Base-by-base conservation (phyloP, 1,140 invertebrate species). In the Samia ricini region DNA sequence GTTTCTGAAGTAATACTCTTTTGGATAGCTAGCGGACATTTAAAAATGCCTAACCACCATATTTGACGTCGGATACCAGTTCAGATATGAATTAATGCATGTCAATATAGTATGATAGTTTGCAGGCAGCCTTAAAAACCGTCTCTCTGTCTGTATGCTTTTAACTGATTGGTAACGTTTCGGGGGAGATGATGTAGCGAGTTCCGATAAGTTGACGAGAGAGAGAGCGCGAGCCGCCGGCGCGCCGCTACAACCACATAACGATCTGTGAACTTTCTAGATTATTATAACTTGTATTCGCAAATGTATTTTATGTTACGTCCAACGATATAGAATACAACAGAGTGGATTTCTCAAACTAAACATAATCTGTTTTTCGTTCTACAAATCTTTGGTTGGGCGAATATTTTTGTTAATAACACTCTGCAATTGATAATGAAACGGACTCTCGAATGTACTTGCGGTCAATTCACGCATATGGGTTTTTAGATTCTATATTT, bases 121-220 rank as follows among this genome's bases (percentile, higher is more conserved):
- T 61, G 48, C 7, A 52, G 54, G 18, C 55, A 0, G 57, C 63
- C 56, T 56, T 60, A 60, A n/a, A n/a, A 60, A 18, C 60, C 21
- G 7, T 22, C 48, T 52, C 51, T 21, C 51, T 7, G 29, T 51
- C 49, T 22, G 15, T 51, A 63, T 60, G 60, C 65, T 67, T 67
- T 67, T 67, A 67, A 67, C 65, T 67, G 65, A 67, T 67, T 67
- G 65, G 50, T 36, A 52, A 49, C 51, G 36, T 60, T 63, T 55
- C 56, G 60, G 56, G 33, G 33, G 33, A 42, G 33, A 42, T n/a
- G n/a, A n/a, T 42, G 33, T 42, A 42, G 33, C 12, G 21, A 24
- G 21, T 20, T 59, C 51, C 51, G 56, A 55, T 60, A 61, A 36
- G 33, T 61, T 62, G 61, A 49, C 21, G 51, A 20, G 20, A 21